Evolutionary conservation across 2,888 invertebrate genomes (phyloP), one percentile per base, ranked within the genome.

Genomic region (Pocota personata): DNA sequence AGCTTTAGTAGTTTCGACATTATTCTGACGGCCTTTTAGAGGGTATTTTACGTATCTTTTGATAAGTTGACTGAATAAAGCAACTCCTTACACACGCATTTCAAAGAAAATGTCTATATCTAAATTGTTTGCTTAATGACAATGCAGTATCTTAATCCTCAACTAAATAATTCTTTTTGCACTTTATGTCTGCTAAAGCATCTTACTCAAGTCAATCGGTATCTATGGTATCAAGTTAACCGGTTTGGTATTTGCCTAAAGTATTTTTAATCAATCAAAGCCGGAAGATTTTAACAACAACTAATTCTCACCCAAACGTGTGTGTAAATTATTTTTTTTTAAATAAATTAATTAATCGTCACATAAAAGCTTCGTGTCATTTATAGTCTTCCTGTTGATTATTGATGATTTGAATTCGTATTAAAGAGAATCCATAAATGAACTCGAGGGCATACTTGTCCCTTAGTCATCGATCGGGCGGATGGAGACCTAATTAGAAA

Each of bases 281-380:
- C 64, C 64, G 64, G 48, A 46, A 62, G 62, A 62, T 43, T 62
- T 27, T 58, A 32, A 64, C 32, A 48, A 21, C 43, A 48, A 64
- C 43, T 32, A 48, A 48, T 48, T 48, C 21, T 32, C 60, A 27
- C 24, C 19, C 4, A 48, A 32, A 21, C 3, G 19, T 64, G 43
- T 14, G 55, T 16, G n/a, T 27, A 14, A n/a, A n/a, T n/a, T n/a
- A n/a, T n/a, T 40, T 14, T 24, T 6, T 14, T 14, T 40, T 2
- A 40, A 40, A 40, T 40, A 40, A 40, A 40, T 40, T 40, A 40
- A 40, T 14, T 40, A 14, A 40, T 40, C 40, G 6, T 14, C 14
- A 40, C 40, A 40, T 14, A 40, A 14, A n/a, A 40, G 14, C 5
- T 40, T 40, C 6, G 40, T 40, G 14, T 40, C 40, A 14, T 40